Base-by-base conservation (phyloP, 2,797 vertebrate species). In the Smutsia gigantea region DNA sequence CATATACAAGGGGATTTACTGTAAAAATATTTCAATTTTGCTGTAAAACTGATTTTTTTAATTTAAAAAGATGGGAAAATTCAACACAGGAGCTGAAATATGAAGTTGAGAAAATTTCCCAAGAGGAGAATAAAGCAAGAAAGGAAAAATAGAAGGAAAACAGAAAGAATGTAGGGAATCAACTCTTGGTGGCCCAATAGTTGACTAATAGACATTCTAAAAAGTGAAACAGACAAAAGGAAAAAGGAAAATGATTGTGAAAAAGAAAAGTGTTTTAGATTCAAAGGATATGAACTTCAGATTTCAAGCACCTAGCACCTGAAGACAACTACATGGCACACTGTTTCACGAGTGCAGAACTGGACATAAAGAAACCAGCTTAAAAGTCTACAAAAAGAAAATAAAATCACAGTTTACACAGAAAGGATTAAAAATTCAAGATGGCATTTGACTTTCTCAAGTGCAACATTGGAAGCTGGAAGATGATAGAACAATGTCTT, bases 351-450 rank as follows among this genome's bases (percentile, higher is more conserved):
- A 34, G 5, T 79, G 18, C 27, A 90, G 34, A 71, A 42, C 37
- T 42, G 15, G 31, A 23, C 23, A 49, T 34, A 87, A 93, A 59
- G 39, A 93, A 83, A 31, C 1, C 21, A 53, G 39, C 25, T 89
- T 31, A 37, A 18, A 74, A 68, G 18, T 68, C n/a, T 37, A 4
- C 21, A 19, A 37, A 42, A 71, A 71, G 39, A 19, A 79, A 79
- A 75, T 34, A 51, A 27, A 37, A 34, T 55, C 49, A 64, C 23
- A 55, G 15, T 86, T 81, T 94, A 15, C 77, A 82, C 4, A 68
- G 61, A 68, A 94, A 69, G n/a, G 21, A 86, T 91, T 94, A 74
- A 81, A 96, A 87, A 75, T 93, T 93, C 81, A 84, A 90, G 59
- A 78, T 49, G 55, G 8, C 34, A 69, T 93, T 88, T 87, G 82